Percentiles rank a stretch among this genome's conserved stretches.
phyloP scores from a whole-genome alignment of 2,888 invertebrate genomes.

The Epistrophe grossulariae region DNA sequence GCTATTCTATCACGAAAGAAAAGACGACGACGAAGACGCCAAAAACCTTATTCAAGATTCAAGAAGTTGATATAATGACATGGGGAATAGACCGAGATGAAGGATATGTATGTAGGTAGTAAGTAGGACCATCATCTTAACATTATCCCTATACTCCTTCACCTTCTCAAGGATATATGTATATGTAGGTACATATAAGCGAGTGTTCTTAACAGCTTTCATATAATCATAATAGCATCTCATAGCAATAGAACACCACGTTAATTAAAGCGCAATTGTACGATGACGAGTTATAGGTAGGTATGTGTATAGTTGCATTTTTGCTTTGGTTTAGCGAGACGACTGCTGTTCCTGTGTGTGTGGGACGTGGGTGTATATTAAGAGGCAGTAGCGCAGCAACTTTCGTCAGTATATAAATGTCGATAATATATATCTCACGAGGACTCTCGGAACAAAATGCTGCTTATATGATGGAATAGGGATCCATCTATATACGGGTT shows the following conservation, averaged over 20 bases:
- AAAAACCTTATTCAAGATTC: conserved; percentile 23
- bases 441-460: conserved; percentile 38
- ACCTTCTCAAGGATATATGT: conserved; percentile 67
- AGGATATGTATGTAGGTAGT: conserved; percentile 7
- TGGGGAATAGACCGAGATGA: conserved; percentile 22
- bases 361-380: too few species aligned
- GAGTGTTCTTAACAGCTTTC: conserved; percentile 72
- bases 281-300: background rate
- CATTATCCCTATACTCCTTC: conserved; percentile 50
- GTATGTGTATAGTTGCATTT: conserved; percentile 58
- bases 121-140: conserved; percentile 21
- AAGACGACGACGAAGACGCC: conserved; percentile 19
- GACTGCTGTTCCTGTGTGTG: background rate
- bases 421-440: conserved; percentile 55
- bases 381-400: conserved; percentile 3
- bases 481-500: conserved; percentile 47
- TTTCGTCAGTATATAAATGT: conserved; percentile 15
- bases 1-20: conserved; percentile 49
- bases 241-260: conserved; percentile 57
- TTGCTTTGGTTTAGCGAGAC: conserved; percentile 29
- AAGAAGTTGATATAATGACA: conserved; percentile 30
- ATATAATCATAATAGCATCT: conserved; percentile 69
- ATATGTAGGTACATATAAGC: background rate
- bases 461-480: conserved; percentile 50
- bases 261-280: conserved; percentile 75